These are phyloP conservation scores for Macropis europaea DNA, from an alignment of 2,888 invertebrate genomes.

Conservation along the genomic window DNA sequence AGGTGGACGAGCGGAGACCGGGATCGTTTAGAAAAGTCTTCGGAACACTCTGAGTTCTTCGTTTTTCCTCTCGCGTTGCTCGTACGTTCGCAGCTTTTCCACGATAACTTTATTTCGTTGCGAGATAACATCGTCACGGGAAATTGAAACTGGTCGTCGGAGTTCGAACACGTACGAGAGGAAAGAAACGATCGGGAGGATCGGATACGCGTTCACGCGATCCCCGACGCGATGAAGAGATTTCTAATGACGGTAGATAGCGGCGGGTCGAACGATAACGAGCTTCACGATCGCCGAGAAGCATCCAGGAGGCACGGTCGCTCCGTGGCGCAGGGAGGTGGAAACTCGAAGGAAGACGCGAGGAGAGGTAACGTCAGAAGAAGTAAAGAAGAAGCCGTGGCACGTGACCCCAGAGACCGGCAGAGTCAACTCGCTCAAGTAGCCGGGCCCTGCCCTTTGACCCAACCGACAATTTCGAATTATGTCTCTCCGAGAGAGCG, in stretches of 20 bases:
- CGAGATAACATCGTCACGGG: slow-evolving; percentile 8
- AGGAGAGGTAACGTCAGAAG: slow-evolving; percentile 40
- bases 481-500: slow-evolving; percentile 76
- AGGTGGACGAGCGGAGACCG: no score
- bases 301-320: slow-evolving; percentile 4
- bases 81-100: background rate
- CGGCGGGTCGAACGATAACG: slow-evolving; percentile 19
- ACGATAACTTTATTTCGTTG: background rate
- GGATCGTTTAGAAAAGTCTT: no score
- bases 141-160: background rate
- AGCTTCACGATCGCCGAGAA: slow-evolving; percentile 13
- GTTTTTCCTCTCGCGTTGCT: background rate
- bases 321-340: slow-evolving; percentile 6
- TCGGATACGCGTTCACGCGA: background rate
- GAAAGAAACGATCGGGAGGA: background rate
- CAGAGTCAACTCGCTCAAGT: slow-evolving; percentile 79
- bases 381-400: slow-evolving; percentile 70
- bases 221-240: slow-evolving; percentile 17
- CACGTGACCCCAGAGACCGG: slow-evolving; percentile 77
- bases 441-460: slow-evolving; percentile 78
- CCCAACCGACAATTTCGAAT: slow-evolving; percentile 78
- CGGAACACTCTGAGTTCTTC: background rate
- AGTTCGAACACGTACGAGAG: no score
- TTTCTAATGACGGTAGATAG: slow-evolving; percentile 34
- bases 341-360: slow-evolving; percentile 28